phyloP scores from a whole-genome alignment of 2,797 vertebrate genomes.

The Microctenopoma stevenorrisi region DNA sequence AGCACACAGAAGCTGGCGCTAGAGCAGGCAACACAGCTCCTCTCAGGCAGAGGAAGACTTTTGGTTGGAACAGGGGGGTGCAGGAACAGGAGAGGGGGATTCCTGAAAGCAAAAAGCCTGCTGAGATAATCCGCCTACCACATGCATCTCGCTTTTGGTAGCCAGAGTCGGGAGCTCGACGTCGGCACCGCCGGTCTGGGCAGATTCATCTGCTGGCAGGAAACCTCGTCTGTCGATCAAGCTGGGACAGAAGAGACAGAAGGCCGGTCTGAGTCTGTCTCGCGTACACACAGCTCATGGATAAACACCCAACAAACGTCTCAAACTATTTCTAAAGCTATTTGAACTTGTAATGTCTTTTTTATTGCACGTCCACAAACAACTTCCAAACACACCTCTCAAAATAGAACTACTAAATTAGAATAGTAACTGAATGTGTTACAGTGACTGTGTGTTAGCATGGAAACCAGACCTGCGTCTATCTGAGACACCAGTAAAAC shows the following conservation, averaged over 20 bases:
- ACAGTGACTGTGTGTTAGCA: too few species aligned
- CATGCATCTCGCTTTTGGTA: constrained; percentile 86
- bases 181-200: constrained; percentile 78
- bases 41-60: constrained; percentile 50
- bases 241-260: constrained; percentile 69
- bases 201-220: constrained; percentile 82
- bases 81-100: constrained; percentile 29
- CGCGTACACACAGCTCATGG: not conserved
- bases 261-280: not conserved
- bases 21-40: constrained; percentile 58
- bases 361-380: too few species aligned
- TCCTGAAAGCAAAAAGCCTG: constrained; percentile 57
- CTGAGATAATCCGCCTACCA: constrained; percentile 88
- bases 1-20: constrained; percentile 29
- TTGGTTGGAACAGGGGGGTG: constrained; percentile 32
- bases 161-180: constrained; percentile 79
- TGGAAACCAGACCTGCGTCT: not conserved
- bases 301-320: too few species aligned
- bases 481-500: not conserved
- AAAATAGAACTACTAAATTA: too few species aligned
- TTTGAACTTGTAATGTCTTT: too few species aligned
- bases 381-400: too few species aligned
- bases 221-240: constrained; percentile 95
- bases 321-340: not conserved
- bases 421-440: too few species aligned